phyloP scores from a whole-genome alignment of 2,113 vertebrate genomes.

The Arenaria interpres region DNA sequence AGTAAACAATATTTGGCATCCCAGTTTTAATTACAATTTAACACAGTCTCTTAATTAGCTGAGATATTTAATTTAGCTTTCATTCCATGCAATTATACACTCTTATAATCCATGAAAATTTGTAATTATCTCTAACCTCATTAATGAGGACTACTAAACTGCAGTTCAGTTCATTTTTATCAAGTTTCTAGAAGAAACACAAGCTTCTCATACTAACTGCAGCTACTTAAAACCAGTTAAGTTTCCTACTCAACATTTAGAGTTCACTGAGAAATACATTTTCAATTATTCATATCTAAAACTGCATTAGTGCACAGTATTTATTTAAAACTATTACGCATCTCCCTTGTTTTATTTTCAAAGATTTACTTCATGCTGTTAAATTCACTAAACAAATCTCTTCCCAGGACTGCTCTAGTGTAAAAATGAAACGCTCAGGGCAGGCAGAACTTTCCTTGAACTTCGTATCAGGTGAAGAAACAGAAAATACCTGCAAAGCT shows the following conservation, averaged over 20 bases:
- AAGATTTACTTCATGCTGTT: background rate
- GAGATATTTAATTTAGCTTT: slow-evolving; percentile 73
- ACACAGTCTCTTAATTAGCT: slow-evolving; percentile 65
- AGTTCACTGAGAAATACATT: background rate
- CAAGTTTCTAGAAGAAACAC: slow-evolving; percentile 11
- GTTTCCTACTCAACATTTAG: background rate
- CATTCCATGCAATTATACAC: slow-evolving; percentile 71
- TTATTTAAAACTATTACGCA: background rate
- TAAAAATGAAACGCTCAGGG: background rate
- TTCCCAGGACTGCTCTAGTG: background rate
- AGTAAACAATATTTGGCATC: slow-evolving; percentile 50
- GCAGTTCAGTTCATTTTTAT: slow-evolving; percentile 37
- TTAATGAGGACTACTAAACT: slow-evolving; percentile 67
- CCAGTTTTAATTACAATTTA: slow-evolving; percentile 67
- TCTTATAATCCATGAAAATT: slow-evolving; percentile 65
- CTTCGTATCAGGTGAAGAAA: background rate
- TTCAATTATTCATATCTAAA: slow-evolving; percentile 23
- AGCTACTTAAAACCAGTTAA: slow-evolving; percentile 11
- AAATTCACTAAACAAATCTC: background rate
- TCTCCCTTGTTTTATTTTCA: background rate
- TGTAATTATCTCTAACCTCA: slow-evolving; percentile 70
- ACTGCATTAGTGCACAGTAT: background rate
- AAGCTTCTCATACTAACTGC: background rate
- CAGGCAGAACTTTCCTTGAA: background rate
- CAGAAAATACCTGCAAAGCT: background rate